Evolutionary conservation across 2,888 invertebrate genomes (phyloP).

Genomic region (Glyphotaelius pellucidus): DNA sequence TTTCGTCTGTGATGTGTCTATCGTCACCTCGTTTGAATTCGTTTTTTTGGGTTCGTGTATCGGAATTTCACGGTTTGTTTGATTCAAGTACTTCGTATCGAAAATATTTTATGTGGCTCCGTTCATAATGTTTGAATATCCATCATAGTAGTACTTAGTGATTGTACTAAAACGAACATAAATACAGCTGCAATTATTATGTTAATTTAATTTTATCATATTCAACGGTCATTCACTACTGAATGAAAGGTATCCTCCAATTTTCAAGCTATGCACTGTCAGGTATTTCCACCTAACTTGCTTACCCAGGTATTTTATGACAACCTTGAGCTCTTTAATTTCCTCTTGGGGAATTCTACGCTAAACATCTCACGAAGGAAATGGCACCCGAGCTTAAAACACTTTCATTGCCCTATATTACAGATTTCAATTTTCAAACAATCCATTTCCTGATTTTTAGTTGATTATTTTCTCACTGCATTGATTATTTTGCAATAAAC

Average conservation of each 20-base stretch:
- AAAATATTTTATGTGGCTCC: background rate
- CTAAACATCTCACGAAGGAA: no score
- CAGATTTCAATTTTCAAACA: no score
- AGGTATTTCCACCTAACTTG: no score
- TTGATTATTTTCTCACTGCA: no score
- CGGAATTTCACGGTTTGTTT: background rate
- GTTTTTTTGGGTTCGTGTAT: background rate
- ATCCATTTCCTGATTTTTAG: no score
- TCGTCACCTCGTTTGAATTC: conserved; percentile 9
- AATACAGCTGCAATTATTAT: background rate
- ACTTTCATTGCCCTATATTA: background rate
- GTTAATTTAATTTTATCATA: background rate
- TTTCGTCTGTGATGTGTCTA: conserved; percentile 24
- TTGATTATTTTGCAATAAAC: background rate
- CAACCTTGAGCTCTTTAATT: no score
- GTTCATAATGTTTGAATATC: background rate
- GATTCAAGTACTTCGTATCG: background rate
- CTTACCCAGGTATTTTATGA: no score
- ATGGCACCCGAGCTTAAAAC: no score
- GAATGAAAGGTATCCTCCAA: no score
- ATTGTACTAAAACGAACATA: background rate
- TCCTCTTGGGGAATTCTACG: no score
- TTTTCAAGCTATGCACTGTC: no score
- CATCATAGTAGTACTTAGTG: background rate
- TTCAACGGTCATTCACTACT: no score